Percentiles rank a stretch among this genome's conserved stretches.
These are phyloP conservation scores for Arnoldichthys spilopterus DNA, from an alignment of 2,797 vertebrate genomes.

Conservation along the genomic window DNA sequence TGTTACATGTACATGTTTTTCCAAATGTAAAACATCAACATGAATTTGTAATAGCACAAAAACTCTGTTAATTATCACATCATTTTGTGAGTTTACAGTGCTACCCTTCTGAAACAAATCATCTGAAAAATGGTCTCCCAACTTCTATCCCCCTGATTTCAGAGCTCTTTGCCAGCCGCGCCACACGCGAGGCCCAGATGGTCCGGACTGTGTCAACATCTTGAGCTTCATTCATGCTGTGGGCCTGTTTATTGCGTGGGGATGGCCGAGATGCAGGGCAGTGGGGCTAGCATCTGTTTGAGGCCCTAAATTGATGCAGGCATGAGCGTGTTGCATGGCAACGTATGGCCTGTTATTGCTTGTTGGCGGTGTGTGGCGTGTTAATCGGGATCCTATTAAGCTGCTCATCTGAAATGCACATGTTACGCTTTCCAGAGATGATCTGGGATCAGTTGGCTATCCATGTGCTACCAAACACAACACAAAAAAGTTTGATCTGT, in stretches of 20 bases:
- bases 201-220: conserved; percentile 62
- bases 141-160: conserved; percentile 54
- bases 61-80: background rate
- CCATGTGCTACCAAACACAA: background rate
- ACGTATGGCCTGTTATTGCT: conserved; percentile 38
- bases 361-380: conserved; percentile 21
- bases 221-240: conserved; percentile 59
- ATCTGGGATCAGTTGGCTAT: background rate
- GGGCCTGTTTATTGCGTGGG: conserved; percentile 61
- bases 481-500: background rate
- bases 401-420: conserved; percentile 26
- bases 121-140: conserved; percentile 47
- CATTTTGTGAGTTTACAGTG: conserved; percentile 9
- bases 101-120: conserved; percentile 55
- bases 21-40: background rate
- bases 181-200: conserved; percentile 63
- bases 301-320: conserved; percentile 32
- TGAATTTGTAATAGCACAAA: background rate
- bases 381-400: conserved; percentile 33
- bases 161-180: conserved; percentile 52
- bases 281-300: conserved; percentile 60
- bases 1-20: background rate
- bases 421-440: background rate
- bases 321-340: conserved; percentile 49
- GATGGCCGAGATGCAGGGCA: conserved; percentile 47